Evolutionary conservation across 2,797 vertebrate species (phyloP), one percentile per base, ranked within the genome.

Genomic region (Dryobates pubescens): DNA sequence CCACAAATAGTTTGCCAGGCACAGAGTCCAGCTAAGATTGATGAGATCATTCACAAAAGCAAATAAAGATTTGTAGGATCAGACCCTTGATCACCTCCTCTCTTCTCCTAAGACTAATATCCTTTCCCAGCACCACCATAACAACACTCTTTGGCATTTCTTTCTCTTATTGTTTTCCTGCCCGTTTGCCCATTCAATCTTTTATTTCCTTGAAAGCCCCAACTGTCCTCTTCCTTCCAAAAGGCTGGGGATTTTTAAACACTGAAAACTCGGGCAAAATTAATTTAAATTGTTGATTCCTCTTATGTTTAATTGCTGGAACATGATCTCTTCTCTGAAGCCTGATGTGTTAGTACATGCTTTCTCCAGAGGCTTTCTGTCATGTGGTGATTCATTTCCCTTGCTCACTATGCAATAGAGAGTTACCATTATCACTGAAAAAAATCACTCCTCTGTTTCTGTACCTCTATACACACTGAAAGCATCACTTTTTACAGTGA

Each of bases 51-150:
- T 91, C 92, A 83, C 86, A 91, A 61, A 72, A 91, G 80, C 71
- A 96, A 94, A 95, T 84, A 86, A 56, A 91, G 89, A 86, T 88
- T 68, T 91, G 75, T 71, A 63, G 88, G 88, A 94, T 92, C 84
- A 94, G 84, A 49, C 32, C 23, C 79, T 83, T 86, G 82, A 89
- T 96, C 4, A 0, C 29, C 88, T 87, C 51, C 29, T 84, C 65
- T 85, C 79, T 75, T 90, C 59, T 75, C 53, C 51, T 72, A 63
- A 64, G 61, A 54, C 79, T 88, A 22, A 65, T 38, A 38, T 78
- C 64, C 49, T 87, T 94, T 85, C 76, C 67, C 87, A 75, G 78
- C 72, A 90, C 78, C 69, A 88, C 56, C 83, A 57, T 56, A 85
- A 91, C 69, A 91, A 86, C 53, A 68, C 17, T 61, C 49, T 53